Conservation (phyloP, 2,888 invertebrate species). For the Ophion ventricosus region DNA sequence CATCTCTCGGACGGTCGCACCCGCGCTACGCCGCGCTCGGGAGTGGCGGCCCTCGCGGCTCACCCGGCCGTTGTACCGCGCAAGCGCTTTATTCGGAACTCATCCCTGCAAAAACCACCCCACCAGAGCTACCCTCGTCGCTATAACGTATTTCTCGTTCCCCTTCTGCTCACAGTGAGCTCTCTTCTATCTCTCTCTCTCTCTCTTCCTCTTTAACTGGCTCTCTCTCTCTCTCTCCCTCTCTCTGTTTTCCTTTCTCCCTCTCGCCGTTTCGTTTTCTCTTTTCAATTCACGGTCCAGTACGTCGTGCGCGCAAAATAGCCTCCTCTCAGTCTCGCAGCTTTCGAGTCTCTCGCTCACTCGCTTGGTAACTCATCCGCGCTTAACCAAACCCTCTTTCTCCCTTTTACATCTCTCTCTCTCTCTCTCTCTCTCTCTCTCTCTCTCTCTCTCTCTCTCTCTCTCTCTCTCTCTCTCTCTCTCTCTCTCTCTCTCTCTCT, state of each 20-base stretch:
- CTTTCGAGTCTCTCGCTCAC: constrained; percentile 59
- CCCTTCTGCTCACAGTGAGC: constrained; percentile 40
- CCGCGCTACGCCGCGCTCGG: constrained; percentile 84
- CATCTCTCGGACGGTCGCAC: constrained; percentile 83
- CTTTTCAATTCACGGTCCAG: constrained; percentile 25
- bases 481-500: constrained; percentile 39
- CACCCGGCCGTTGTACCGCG: constrained; percentile 82
- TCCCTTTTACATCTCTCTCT: constrained; percentile 10
- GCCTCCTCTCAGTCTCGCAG: constrained; percentile 56
- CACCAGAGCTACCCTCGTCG: constrained; percentile 59
- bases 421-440: constrained; percentile 46
- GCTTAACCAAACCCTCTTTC: constrained; percentile 9
- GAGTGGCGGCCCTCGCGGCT: constrained; percentile 84
- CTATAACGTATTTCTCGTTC: constrained; percentile 40
- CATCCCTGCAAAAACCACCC: constrained; percentile 72
- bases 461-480: constrained; percentile 16
- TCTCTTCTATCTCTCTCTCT: constrained; percentile 12
- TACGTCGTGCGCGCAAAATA: constrained; percentile 53
- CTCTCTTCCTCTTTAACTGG: constrained; percentile 18
- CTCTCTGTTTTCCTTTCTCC: constrained; percentile 6
- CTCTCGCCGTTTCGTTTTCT: constrained; percentile 14
- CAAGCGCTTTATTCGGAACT: constrained; percentile 77
- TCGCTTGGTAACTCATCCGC: constrained; percentile 60
- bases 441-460: neutral
- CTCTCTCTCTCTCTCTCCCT: constrained; percentile 15